Evolutionary conservation across 2,888 invertebrate genomes (phyloP).

Genomic region (Campoplex capitator): DNA sequence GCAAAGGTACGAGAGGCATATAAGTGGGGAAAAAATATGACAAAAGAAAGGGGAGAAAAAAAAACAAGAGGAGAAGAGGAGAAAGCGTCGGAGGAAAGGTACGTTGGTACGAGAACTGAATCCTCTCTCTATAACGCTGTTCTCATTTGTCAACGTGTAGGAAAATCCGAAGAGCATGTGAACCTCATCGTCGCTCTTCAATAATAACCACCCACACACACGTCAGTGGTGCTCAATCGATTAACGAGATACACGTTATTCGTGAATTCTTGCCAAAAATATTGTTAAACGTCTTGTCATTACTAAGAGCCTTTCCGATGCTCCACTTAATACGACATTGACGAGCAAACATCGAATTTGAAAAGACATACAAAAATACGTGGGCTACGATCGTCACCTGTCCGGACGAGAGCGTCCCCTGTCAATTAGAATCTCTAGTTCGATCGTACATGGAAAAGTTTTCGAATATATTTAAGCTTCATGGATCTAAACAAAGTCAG

Average conservation of each 20-base stretch:
- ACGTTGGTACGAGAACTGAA: constrained; percentile 25
- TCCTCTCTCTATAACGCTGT: constrained; percentile 33
- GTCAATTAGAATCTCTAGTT: background rate
- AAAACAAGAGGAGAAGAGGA: constrained; percentile 20
- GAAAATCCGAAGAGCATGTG: constrained; percentile 62
- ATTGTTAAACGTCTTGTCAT: constrained; percentile 22
- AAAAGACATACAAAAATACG: background rate
- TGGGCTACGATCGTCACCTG: background rate
- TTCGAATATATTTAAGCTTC: background rate
- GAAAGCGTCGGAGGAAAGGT: constrained; percentile 39
- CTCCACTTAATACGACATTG: background rate
- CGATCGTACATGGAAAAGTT: background rate
- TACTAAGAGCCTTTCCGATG: background rate
- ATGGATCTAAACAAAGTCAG: background rate
- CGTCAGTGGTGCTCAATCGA: constrained; percentile 69
- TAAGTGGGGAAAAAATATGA: constrained; percentile 41
- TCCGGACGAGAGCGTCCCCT: background rate
- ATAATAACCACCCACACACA: constrained; percentile 70
- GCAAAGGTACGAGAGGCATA: constrained; percentile 50
- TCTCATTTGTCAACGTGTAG: constrained; percentile 57
- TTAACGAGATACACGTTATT: constrained; percentile 15
- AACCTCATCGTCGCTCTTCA: constrained; percentile 61
- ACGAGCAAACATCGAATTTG: background rate
- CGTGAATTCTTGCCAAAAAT: constrained; percentile 27
- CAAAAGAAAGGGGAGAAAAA: constrained; percentile 14